A percentile compares a stretch with the other conserved stretches of the same genome.
These are phyloP conservation scores for Prietella phreatophila DNA, from an alignment of 2,113 vertebrate genomes.

Conservation along the genomic window DNA sequence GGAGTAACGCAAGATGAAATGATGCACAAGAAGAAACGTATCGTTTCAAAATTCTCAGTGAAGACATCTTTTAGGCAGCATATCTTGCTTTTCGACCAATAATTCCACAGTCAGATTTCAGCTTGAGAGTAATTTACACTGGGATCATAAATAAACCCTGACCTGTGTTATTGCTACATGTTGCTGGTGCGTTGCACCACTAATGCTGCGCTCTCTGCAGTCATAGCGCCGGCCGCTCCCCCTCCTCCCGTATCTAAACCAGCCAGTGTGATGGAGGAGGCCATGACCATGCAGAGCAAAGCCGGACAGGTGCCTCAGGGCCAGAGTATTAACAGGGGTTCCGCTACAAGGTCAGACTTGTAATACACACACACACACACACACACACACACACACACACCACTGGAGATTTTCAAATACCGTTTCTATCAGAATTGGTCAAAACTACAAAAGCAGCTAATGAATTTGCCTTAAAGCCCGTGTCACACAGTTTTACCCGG, in stretches of 20 bases:
- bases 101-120: background rate
- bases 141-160: background rate
- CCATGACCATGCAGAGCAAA: slow-evolving; percentile 82
- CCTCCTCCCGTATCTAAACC: slow-evolving; percentile 79
- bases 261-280: slow-evolving; percentile 80
- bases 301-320: slow-evolving; percentile 67
- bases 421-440: background rate
- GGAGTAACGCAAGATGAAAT: background rate
- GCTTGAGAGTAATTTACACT: background rate
- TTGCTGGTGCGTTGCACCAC: background rate
- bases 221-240: slow-evolving; percentile 70
- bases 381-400: background rate
- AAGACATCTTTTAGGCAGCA: background rate
- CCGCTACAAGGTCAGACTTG: slow-evolving; percentile 69
- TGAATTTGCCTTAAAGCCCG: background rate
- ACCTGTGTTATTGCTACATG: background rate
- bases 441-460: background rate
- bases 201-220: slow-evolving; percentile 49
- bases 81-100: background rate
- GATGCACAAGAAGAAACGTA: background rate
- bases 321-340: slow-evolving; percentile 77
- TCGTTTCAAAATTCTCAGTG: background rate
- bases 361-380: slow-evolving; percentile 20
- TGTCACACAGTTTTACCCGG: background rate
- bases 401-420: background rate